Base-by-base conservation (phyloP, 2,797 vertebrate genomes). In the Staurois parvus region DNA sequence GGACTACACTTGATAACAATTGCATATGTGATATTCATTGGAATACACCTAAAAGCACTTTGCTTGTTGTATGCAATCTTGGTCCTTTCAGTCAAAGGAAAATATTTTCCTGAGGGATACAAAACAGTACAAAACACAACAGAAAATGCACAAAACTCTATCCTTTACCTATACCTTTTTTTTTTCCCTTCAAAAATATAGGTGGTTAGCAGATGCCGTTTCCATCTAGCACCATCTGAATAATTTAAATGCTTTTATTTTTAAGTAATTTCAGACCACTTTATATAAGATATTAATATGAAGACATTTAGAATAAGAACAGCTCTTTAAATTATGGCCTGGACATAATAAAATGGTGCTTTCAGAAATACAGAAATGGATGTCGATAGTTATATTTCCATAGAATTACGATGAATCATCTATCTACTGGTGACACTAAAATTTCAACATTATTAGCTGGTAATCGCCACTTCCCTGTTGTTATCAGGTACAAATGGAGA, bases 241-340 rank as follows among this genome's bases (percentile, higher is more conserved):
- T 86, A 78, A 78, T 76, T 77, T n/a, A 24, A 62, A 77, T 15
- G 21, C 32, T 78, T 83, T 74, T 12, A n/a, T 37, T 40, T 30
- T 66, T 28, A 72, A 40, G 66, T 74, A 40, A n/a, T 74, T 83
- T 40, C 28, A 59, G n/a, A 76, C 24, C 59, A 48, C 83, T 77
- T 83, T 86, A 86, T 76, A 72, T 76, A 72, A 72, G 67, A 83
- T 79, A 59, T 48, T 87, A 87, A 83, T 87, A 83, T 74, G 69
- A 68, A 66, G 48, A n/a, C 56, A 74, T 83, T 59, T 72, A n/a
- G 29, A 87, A 69, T 52, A 30, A 69, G 79, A 72, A 72, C 19
- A 68, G 59, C n/a, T 34, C 24, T 34, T n/a, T 83, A 76, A 87
- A 83, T 83, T 87, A 83, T 79, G 76, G 80, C 67, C 29, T 29